Base-by-base conservation (phyloP, 2,888 invertebrate species). In the Onchidella celtica region DNA sequence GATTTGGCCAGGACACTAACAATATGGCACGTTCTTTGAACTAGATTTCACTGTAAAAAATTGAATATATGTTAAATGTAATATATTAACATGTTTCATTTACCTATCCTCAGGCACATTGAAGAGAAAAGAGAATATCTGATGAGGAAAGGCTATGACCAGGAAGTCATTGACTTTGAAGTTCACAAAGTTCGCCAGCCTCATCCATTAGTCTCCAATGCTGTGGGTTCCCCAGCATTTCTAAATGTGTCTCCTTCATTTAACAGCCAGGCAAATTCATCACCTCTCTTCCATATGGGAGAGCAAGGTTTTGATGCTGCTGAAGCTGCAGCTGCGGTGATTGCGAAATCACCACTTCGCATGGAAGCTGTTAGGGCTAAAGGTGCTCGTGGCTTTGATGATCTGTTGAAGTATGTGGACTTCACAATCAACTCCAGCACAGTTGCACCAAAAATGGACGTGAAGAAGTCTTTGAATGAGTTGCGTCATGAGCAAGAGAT, bases 41-140 rank as follows among this genome's bases (percentile, higher is more conserved):
- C n/a, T n/a, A n/a, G n/a, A n/a, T n/a, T n/a, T n/a, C n/a, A n/a
- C n/a, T n/a, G n/a, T n/a, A n/a, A n/a, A n/a, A n/a, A n/a, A n/a
- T n/a, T n/a, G n/a, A n/a, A n/a, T n/a, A n/a, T n/a, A n/a, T n/a
- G n/a, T n/a, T n/a, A n/a, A n/a, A n/a, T n/a, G n/a, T n/a, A n/a
- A n/a, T n/a, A n/a, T n/a, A n/a, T n/a, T n/a, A n/a, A n/a, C n/a
- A n/a, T n/a, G n/a, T n/a, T n/a, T n/a, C n/a, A n/a, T n/a, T n/a
- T n/a, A n/a, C n/a, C n/a, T n/a, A n/a, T n/a, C n/a, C n/a, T n/a
- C 82, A 90, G 90, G 81, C 90, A 90, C 81, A 85, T 85, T 55
- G 76, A 85, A 38, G 89, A 90, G 82, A 86, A 88, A 24, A 86
- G 88, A 65, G 86, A 85, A 32, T 89, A 88, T 70, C 83, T 88